phyloP scores from a whole-genome alignment of 2,888 invertebrate genomes.

The Hymenopus coronatus region DNA sequence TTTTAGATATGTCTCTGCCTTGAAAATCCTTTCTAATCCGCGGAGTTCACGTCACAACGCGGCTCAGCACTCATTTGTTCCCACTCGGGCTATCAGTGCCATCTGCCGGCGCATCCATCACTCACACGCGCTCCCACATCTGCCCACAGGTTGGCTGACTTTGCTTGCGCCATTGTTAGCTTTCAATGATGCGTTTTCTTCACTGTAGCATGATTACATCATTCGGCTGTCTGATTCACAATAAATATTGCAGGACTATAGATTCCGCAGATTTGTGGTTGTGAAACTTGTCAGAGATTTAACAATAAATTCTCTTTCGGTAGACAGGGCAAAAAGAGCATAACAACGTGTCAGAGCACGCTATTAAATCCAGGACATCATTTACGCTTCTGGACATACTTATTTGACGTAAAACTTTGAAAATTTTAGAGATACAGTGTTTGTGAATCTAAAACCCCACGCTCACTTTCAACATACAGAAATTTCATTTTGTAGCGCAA shows the following conservation, averaged over 20 bases:
- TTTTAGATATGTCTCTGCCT: neutral
- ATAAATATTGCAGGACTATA: neutral
- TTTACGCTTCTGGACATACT: too few relatives aligned
- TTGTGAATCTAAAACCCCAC: too few relatives aligned
- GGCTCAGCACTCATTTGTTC: conserved; percentile 28
- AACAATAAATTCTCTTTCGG: too few relatives aligned
- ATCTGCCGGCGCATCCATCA: conserved; percentile 30
- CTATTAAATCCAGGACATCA: too few relatives aligned
- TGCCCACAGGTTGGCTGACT: neutral
- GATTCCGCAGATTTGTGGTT: neutral
- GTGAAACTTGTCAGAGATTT: neutral
- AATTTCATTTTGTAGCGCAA: too few relatives aligned
- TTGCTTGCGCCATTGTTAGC: neutral
- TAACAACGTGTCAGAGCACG: too few relatives aligned
- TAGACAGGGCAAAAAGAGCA: too few relatives aligned
- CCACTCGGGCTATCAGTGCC: conserved; percentile 27
- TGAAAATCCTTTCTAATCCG: conserved; percentile 6
- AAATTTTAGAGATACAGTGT: too few relatives aligned
- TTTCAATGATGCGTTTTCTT: neutral
- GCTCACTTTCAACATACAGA: too few relatives aligned
- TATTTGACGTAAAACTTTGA: too few relatives aligned
- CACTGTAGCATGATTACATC: neutral
- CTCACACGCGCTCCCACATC: conserved; percentile 19
- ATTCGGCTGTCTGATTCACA: neutral
- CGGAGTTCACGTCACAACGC: conserved; percentile 12